These are phyloP conservation scores for Odobenus rosmarus DNA, from an alignment of 2,113 vertebrate genomes.

Conservation along the genomic window DNA sequence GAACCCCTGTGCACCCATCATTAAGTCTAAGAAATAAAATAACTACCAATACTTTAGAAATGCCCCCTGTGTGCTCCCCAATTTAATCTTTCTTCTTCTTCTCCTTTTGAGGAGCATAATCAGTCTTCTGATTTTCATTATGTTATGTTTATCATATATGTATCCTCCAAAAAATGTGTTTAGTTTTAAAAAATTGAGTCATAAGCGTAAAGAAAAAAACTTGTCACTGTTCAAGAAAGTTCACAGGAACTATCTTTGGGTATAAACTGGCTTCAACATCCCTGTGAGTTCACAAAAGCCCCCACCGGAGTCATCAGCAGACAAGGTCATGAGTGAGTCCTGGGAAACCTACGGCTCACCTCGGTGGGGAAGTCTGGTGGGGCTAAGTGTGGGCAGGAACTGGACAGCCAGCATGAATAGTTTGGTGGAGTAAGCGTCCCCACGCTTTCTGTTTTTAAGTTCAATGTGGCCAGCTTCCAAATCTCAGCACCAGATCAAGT, in stretches of 20 bases:
- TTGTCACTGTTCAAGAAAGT: background rate
- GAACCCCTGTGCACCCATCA: background rate
- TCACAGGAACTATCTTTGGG: background rate
- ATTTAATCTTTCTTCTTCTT: background rate
- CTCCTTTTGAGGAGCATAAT: background rate
- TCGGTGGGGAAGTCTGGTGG: accelerated
- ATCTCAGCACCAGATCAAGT: background rate
- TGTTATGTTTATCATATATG: background rate
- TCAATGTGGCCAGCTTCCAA: background rate
- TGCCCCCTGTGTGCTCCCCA: no score
- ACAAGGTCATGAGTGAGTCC: background rate
- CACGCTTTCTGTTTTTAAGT: background rate
- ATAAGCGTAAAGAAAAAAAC: background rate
- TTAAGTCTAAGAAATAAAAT: conserved; percentile 2
- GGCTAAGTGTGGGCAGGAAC: background rate
- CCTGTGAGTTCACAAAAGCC: background rate
- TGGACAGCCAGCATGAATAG: background rate
- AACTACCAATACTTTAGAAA: background rate
- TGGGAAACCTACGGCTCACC: background rate
- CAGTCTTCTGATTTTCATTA: background rate
- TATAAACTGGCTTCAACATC: background rate
- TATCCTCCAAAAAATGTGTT: background rate
- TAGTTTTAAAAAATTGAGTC: background rate
- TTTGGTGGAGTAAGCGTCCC: background rate
- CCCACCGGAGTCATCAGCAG: background rate